Base-by-base conservation (phyloP, 2,888 invertebrate genomes). In the Tiliacea aurago region DNA sequence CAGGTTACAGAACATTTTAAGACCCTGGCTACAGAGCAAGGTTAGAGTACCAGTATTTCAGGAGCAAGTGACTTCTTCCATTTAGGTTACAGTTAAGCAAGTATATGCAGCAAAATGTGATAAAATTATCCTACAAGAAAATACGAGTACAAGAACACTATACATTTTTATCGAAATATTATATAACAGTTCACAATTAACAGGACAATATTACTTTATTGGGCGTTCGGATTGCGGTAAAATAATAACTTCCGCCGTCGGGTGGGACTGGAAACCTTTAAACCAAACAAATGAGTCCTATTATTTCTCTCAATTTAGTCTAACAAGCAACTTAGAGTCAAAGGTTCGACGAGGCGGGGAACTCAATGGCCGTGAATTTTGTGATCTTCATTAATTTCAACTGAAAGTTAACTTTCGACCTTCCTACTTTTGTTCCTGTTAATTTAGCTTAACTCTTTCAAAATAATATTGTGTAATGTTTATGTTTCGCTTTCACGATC, bases 271-370 rank as follows among this genome's bases (percentile, higher is more conserved):
- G 90, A 90, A 83, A 91, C 94, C 91, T 91, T 94, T 95, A 95
- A 96, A 94, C 93, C 93, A 94, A 94, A 96, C 94, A 95, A 96
- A 96, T 95, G 94, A 91, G 92, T 87, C 92, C 95, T 94, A 96
- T 96, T 96, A 96, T 95, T 95, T 95, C 95, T 96, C 96, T 95
- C 95, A 95, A 96, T 96, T 96, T 95, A 94, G 94, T 94, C 93
- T 93, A 94, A 95, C 95, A 95, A 95, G 95, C 94, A 93, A 94
- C 91, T 95, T 93, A 93, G 90, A 94, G 94, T 94, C 94, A 93
- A 95, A 95, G 95, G 95, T 95, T 95, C 94, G 93, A 92, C 93
- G 94, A 91, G 93, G 94, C 95, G 94, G 88, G 93, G 92, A 92
- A 93, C 94, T 95, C 95, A 95, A 95, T 95, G 96, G 93, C 95